Conservation (phyloP, 1,140 invertebrate species). For the Meteorus sp. region DNA sequence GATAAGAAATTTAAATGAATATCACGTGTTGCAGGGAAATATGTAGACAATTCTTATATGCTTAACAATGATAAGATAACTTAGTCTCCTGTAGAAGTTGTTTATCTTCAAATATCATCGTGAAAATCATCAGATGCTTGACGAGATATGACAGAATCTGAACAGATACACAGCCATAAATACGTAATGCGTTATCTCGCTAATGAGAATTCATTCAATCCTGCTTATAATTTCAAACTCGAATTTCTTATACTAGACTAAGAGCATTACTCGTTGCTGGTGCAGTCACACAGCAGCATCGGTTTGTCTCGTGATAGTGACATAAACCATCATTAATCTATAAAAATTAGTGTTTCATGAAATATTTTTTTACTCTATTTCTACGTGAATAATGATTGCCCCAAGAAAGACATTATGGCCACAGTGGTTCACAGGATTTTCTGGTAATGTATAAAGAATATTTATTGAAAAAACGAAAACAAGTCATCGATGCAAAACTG, state of each 20-base stretch:
- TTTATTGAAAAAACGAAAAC: background rate
- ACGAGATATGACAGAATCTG: too few species aligned
- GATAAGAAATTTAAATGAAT: background rate
- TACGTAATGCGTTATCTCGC: background rate
- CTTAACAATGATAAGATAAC: background rate
- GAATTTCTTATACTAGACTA: background rate
- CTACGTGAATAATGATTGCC: background rate
- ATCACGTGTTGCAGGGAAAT: too few species aligned
- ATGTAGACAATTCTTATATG: too few species aligned
- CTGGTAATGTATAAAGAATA: constrained; percentile 28
- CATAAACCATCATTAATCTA: too few species aligned
- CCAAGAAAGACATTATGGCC: constrained; percentile 35
- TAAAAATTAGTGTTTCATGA: too few species aligned
- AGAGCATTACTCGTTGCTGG: background rate
- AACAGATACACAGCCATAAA: too few species aligned
- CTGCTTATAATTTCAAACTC: background rate
- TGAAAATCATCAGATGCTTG: too few species aligned
- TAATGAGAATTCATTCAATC: background rate
- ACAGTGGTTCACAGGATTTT: constrained; percentile 37
- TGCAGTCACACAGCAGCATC: too few species aligned
- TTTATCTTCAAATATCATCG: too few species aligned
- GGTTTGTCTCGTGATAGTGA: too few species aligned
- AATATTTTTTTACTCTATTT: too few species aligned
- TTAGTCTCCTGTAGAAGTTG: too few species aligned
- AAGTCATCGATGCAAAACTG: background rate